Evolutionary conservation across 2,888 invertebrate genomes (phyloP).

Genomic region (Hoplodrina blanda): DNA sequence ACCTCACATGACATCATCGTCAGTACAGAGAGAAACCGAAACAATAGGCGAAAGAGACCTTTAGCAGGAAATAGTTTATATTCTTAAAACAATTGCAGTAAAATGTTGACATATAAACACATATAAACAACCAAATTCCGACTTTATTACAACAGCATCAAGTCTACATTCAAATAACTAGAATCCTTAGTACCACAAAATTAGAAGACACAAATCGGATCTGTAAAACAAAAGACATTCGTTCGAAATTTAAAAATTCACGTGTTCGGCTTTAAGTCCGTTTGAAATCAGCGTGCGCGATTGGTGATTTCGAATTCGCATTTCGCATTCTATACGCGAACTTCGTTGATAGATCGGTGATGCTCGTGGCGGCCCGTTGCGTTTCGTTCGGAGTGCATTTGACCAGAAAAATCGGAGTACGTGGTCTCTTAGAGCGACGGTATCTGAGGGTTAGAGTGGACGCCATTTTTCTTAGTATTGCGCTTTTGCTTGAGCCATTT

Average conservation of each 20-base stretch:
- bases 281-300: slow-evolving; percentile 79
- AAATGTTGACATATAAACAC: slow-evolving; percentile 71
- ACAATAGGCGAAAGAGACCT: slow-evolving; percentile 83
- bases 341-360: slow-evolving; percentile 87
- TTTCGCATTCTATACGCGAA: slow-evolving; percentile 87
- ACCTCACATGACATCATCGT: slow-evolving; percentile 81
- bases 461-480: slow-evolving; percentile 53
- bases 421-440: slow-evolving; percentile 73
- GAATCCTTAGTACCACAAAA: slow-evolving; percentile 35
- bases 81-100: slow-evolving; percentile 85
- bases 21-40: slow-evolving; percentile 80
- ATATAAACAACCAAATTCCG: slow-evolving; percentile 53
- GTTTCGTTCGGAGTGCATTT: slow-evolving; percentile 80
- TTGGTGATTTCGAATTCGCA: slow-evolving; percentile 83
- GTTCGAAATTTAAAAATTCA: slow-evolving; percentile 83
- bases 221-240: slow-evolving; percentile 80
- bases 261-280: slow-evolving; percentile 77
- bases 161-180: slow-evolving; percentile 59
- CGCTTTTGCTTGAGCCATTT: slow-evolving; percentile 41
- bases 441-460: slow-evolving; percentile 66
- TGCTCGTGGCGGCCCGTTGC: slow-evolving; percentile 75
- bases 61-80: slow-evolving; percentile 89
- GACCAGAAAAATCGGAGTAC: slow-evolving; percentile 87
- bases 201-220: slow-evolving; percentile 71
- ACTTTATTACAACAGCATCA: slow-evolving; percentile 56